Percentiles rank a stretch among this genome's conserved stretches.
Evolutionary conservation across 2,797 vertebrate species (phyloP).

Genomic region (Caiman crocodilus): DNA sequence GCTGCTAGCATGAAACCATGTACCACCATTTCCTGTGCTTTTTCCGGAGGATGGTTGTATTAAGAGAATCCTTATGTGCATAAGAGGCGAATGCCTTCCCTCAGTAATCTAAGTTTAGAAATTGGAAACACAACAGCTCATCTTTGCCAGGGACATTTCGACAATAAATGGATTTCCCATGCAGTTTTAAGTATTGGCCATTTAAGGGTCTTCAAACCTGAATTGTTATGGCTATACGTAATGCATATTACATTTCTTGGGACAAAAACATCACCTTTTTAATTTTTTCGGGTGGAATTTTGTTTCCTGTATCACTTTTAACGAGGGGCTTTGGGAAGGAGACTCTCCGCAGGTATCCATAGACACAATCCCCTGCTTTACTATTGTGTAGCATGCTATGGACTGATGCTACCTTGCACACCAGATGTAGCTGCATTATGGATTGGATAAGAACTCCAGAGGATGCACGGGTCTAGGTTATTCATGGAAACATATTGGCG

Average conservation of each 20-base stretch:
- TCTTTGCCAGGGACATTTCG: neutral
- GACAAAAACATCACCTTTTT: neutral
- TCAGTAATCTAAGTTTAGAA: neutral
- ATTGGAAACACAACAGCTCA: neutral
- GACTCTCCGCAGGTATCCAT: neutral
- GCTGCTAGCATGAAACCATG: neutral
- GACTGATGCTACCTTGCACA: neutral
- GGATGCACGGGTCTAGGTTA: neutral
- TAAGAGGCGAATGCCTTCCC: neutral
- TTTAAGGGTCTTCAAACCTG: neutral
- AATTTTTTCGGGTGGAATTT: neutral
- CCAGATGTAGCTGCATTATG: rapidly evolving
- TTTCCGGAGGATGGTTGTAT: neutral
- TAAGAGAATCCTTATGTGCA: neutral
- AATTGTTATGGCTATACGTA: neutral
- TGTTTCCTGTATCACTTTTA: neutral
- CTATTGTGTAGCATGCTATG: neutral
- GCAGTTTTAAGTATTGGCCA: neutral
- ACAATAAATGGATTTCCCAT: neutral
- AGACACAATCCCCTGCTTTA: neutral
- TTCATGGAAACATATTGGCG: neutral
- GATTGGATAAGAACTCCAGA: neutral
- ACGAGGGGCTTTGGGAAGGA: neutral
- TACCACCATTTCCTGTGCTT: neutral
- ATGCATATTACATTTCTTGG: neutral